Evolutionary conservation across 2,797 vertebrate species (phyloP).

Genomic region (Lycodopsis pacificus): DNA sequence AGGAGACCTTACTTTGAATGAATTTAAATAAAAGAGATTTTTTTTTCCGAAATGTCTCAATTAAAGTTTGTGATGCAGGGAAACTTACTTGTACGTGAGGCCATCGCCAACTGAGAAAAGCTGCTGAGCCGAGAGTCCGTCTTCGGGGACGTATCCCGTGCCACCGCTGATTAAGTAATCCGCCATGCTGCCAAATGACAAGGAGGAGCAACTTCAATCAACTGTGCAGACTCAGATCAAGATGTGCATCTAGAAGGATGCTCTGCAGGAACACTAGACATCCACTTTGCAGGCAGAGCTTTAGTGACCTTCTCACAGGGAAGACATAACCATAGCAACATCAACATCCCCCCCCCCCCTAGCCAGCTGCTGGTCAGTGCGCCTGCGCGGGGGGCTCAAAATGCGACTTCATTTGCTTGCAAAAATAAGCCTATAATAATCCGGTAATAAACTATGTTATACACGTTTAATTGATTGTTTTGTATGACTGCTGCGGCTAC

Average conservation of each 20-base stretch:
- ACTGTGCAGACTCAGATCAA: slow-evolving; percentile 1
- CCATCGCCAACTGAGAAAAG: slow-evolving; percentile 92
- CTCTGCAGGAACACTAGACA: slow-evolving; percentile 24
- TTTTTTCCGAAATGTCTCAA: slow-evolving; percentile 26
- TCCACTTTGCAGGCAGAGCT: slow-evolving; percentile 36
- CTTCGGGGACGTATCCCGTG: slow-evolving; percentile 93
- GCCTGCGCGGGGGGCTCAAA: slow-evolving; percentile 19
- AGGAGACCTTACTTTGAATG: slow-evolving; percentile 59
- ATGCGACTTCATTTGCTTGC: neutral
- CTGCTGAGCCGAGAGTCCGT: slow-evolving; percentile 94
- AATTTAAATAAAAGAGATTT: slow-evolving; percentile 11
- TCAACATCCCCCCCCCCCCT: slow-evolving; percentile 34
- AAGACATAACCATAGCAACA: slow-evolving; percentile 69
- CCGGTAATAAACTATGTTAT: neutral
- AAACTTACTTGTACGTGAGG: slow-evolving; percentile 94
- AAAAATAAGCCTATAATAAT: neutral
- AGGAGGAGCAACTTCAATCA: slow-evolving; percentile 32
- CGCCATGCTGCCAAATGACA: slow-evolving; percentile 88
- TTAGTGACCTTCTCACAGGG: slow-evolving; percentile 53
- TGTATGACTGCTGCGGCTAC: no score
- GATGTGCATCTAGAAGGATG: slow-evolving; percentile 5
- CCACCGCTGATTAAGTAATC: slow-evolving; percentile 96
- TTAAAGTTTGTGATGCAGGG: slow-evolving; percentile 7
- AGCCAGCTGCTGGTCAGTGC: slow-evolving; percentile 22
- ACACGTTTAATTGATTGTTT: neutral